These are phyloP conservation scores for Lepilemur septentrionalis DNA, from an alignment of 2,797 vertebrate species.

Conservation along the genomic window DNA sequence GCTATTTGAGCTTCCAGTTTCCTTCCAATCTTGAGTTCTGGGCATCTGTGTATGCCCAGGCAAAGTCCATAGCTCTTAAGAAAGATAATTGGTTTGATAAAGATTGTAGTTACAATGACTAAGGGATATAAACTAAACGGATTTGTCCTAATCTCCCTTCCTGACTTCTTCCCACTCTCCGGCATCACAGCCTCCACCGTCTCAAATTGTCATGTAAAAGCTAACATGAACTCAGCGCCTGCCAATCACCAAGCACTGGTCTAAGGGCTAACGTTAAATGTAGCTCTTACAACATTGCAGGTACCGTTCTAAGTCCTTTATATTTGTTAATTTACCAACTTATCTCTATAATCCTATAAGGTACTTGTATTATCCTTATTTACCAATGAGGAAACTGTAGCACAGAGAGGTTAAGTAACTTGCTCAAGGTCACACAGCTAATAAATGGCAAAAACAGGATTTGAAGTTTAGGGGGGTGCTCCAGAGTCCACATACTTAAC, in stretches of 20 bases:
- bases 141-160: not conserved
- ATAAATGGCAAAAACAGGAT: not conserved
- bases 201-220: not conserved
- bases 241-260: not conserved
- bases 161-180: not conserved
- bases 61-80: not conserved
- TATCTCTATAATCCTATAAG: not conserved
- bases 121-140: not conserved
- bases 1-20: slow-evolving; percentile 34
- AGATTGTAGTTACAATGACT: not conserved
- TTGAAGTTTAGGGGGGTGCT: not conserved
- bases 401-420: not conserved
- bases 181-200: not conserved
- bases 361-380: not conserved
- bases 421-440: not conserved
- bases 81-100: slow-evolving; percentile 41
- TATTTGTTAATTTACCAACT: not conserved
- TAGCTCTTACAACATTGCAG: not conserved
- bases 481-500: not conserved
- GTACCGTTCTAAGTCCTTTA: not conserved
- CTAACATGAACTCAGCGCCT: not conserved
- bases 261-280: not conserved
- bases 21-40: not conserved
- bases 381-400: not conserved
- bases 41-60: not conserved